Evolutionary conservation across 1,140 invertebrate genomes (phyloP).

Genomic region (Drosophila littoralis): DNA sequence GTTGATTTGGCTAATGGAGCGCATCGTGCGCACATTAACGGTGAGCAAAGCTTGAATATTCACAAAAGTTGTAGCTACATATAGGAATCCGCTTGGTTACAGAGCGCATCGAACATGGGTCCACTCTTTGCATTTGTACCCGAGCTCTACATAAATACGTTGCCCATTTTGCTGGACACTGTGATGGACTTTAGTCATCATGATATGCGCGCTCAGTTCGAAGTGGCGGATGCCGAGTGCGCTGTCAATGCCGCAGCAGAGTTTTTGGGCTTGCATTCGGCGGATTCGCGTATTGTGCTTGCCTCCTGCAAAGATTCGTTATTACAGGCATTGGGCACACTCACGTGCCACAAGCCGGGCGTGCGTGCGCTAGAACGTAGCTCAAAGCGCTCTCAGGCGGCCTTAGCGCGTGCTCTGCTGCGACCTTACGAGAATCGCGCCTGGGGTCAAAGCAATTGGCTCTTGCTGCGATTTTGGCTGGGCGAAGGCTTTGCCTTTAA

Average conservation of each 20-base stretch:
- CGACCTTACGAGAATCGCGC: constrained; percentile 92
- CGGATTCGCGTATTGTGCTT: constrained; percentile 90
- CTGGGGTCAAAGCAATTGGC: constrained; percentile 95
- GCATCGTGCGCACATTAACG: constrained; percentile 85
- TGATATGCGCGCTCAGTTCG: constrained; percentile 73
- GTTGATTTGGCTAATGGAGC: constrained; percentile 87
- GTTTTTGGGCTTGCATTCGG: constrained; percentile 91
- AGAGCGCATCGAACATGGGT: constrained; percentile 86
- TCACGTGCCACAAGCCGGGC: constrained; percentile 86
- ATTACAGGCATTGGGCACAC: constrained; percentile 90
- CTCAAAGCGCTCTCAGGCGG: constrained; percentile 86
- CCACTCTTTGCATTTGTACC: constrained; percentile 92
- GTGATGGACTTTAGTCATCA: constrained; percentile 87
- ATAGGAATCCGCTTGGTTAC: neutral
- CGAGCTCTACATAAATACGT: constrained; percentile 89
- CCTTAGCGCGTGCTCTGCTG: constrained; percentile 88
- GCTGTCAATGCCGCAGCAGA: constrained; percentile 88
- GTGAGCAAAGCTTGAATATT: constrained; percentile 31
- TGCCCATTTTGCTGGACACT: constrained; percentile 86
- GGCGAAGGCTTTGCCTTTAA: constrained; percentile 92
- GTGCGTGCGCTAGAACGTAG: constrained; percentile 87
- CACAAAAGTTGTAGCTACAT: neutral
- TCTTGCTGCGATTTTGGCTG: constrained; percentile 93
- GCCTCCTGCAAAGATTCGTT: constrained; percentile 91
- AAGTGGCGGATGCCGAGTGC: constrained; percentile 66